Conservation (phyloP, 2,888 invertebrate genomes). For the Phaonia tiefii region DNA sequence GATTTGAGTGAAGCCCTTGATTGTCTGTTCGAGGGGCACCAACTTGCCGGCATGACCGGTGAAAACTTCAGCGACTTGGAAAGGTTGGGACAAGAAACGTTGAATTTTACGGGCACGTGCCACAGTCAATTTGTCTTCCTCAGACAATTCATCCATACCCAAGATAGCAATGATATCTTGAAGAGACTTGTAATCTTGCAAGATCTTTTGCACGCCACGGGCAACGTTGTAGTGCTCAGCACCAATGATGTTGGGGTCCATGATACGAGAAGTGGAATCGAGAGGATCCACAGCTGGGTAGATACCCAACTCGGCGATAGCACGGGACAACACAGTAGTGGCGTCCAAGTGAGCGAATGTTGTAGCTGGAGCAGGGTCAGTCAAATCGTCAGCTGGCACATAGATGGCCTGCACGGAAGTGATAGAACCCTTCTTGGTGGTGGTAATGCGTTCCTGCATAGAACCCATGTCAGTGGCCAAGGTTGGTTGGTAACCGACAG, state of each 20-base stretch:
- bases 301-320: constrained; percentile 95
- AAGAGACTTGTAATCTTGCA: constrained; percentile 89
- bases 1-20: constrained; percentile 93
- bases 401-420: constrained; percentile 97
- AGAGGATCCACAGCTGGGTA: constrained; percentile 97
- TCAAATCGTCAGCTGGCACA: constrained; percentile 96
- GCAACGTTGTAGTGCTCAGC: constrained; percentile 93
- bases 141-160: constrained; percentile 96
- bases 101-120: constrained; percentile 97
- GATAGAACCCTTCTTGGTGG: constrained; percentile 95
- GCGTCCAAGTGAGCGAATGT: constrained; percentile 98
- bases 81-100: constrained; percentile 95
- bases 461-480: constrained; percentile 97
- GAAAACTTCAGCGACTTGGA: constrained; percentile 95
- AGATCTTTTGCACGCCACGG: constrained; percentile 94
- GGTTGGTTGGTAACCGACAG: constrained; percentile 97
- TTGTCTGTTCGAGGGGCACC: constrained; percentile 92
- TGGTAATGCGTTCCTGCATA: constrained; percentile 97
- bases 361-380: constrained; percentile 96
- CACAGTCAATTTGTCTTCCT: constrained; percentile 95
- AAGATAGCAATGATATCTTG: constrained; percentile 96
- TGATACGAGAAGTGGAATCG: constrained; percentile 95
- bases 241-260: constrained; percentile 95
- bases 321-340: constrained; percentile 95
- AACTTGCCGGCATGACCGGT: constrained; percentile 95